phyloP scores from a whole-genome alignment of 2,113 vertebrate genomes.

The Tachycineta bicolor region DNA sequence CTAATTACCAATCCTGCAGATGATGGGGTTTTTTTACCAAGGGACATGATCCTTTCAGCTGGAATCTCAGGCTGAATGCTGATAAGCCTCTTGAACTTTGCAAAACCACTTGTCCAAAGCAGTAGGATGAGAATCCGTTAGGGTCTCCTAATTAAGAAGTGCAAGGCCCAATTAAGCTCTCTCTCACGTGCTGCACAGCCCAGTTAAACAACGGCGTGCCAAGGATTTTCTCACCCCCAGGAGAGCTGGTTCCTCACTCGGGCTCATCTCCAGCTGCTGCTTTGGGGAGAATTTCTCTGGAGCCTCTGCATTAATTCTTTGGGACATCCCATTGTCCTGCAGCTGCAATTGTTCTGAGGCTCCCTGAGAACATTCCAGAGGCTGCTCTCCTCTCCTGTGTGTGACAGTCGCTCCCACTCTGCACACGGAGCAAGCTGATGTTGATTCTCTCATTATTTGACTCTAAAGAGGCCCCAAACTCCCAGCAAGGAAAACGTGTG shows the following conservation, averaged over 20 bases:
- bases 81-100: constrained; percentile 39
- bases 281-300: neutral
- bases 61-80: neutral
- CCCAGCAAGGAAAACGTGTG: neutral
- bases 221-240: neutral
- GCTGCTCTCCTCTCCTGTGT: neutral
- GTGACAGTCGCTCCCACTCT: neutral
- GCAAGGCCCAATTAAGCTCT: constrained; percentile 36
- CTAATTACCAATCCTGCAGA: neutral
- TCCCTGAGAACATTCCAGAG: neutral
- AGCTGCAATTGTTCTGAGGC: neutral
- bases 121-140: neutral
- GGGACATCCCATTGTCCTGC: neutral
- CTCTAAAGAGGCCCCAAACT: constrained; percentile 18
- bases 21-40: neutral
- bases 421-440: constrained; percentile 12
- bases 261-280: neutral
- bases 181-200: neutral
- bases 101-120: constrained; percentile 16
- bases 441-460: constrained; percentile 4
- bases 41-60: neutral
- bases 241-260: neutral
- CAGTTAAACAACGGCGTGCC: neutral
- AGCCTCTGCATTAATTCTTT: neutral
- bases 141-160: constrained; percentile 12